Evolutionary conservation across 2,888 invertebrate genomes (phyloP).

Genomic region (Willowsia nigromaculata): DNA sequence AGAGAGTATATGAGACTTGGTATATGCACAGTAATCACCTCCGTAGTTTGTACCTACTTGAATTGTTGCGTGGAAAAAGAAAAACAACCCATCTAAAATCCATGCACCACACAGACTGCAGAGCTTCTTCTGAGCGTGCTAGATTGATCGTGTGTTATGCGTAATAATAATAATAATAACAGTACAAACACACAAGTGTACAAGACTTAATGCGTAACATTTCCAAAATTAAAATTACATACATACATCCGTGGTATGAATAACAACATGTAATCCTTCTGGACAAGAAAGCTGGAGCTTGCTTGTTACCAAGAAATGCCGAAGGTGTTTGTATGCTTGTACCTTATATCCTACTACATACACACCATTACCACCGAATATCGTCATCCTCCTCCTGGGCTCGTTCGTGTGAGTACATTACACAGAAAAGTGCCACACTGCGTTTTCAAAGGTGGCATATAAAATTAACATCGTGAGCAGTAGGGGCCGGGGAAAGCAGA

Average conservation of each 20-base stretch:
- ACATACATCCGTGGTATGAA: neutral
- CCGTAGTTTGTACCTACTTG: neutral
- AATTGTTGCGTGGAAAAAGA: neutral
- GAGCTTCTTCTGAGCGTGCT: neutral
- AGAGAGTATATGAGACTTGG: neutral
- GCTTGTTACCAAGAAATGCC: slow-evolving; percentile 27
- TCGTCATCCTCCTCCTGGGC: neutral
- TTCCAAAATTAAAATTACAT: slow-evolving; percentile 57
- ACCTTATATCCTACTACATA: slow-evolving; percentile 19
- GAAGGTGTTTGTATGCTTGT: slow-evolving; percentile 33
- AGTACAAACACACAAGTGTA: neutral
- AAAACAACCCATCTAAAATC: neutral
- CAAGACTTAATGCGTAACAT: slow-evolving; percentile 25
- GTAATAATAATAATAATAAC: neutral
- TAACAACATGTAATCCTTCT: slow-evolving; percentile 32
- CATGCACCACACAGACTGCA: neutral
- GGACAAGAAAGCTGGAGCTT: slow-evolving; percentile 38
- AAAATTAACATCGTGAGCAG: slow-evolving; percentile 45
- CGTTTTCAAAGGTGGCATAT: slow-evolving; percentile 48
- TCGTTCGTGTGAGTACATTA: slow-evolving; percentile 9
- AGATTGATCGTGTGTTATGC: neutral
- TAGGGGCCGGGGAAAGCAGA: slow-evolving; percentile 44
- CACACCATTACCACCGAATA: neutral
- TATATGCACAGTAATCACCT: slow-evolving; percentile 3
- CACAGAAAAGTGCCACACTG: slow-evolving; percentile 36